Percentiles rank a stretch among this genome's conserved stretches.
Conservation (phyloP, 2,113 vertebrate genomes). For the Melanotaenia duboulayi region DNA sequence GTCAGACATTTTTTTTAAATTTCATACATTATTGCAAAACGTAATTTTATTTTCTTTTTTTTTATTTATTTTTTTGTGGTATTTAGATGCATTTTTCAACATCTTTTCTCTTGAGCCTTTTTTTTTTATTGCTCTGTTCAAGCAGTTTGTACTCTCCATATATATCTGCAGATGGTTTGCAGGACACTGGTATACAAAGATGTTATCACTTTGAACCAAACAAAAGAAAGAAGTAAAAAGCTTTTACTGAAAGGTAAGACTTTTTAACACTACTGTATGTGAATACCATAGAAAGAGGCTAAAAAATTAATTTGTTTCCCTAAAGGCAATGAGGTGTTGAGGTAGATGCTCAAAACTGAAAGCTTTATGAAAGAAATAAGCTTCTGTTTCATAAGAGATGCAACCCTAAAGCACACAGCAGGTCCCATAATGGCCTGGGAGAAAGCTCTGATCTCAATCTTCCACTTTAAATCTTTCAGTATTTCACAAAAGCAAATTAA, state of each 20-base stretch:
- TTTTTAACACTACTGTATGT: constrained; percentile 12
- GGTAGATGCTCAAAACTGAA: constrained; percentile 33
- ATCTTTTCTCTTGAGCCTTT: no score
- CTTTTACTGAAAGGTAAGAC: background rate
- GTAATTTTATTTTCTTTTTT: no score
- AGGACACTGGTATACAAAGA: background rate
- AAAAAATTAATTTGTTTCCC: constrained; percentile 37
- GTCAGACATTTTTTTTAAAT: no score
- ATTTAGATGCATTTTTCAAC: no score
- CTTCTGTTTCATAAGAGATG: constrained; percentile 43
- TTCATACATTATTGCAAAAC: no score
- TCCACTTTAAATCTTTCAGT: constrained; percentile 27
- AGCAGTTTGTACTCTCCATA: no score
- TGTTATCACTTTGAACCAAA: background rate
- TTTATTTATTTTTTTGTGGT: no score
- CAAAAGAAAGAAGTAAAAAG: background rate
- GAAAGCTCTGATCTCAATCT: constrained; percentile 55
- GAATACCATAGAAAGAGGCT: constrained; percentile 6
- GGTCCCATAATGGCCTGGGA: constrained; percentile 59
- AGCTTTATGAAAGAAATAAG: constrained; percentile 18
- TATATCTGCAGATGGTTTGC: no score
- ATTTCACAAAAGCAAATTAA: constrained; percentile 8
- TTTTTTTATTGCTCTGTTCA: no score
- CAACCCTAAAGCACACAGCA: constrained; percentile 39
- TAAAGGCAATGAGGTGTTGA: constrained; percentile 51